Evolutionary conservation across 2,797 vertebrate genomes (phyloP), one percentile per base, ranked within the genome.

Genomic region (Anolis apletophallus): DNA sequence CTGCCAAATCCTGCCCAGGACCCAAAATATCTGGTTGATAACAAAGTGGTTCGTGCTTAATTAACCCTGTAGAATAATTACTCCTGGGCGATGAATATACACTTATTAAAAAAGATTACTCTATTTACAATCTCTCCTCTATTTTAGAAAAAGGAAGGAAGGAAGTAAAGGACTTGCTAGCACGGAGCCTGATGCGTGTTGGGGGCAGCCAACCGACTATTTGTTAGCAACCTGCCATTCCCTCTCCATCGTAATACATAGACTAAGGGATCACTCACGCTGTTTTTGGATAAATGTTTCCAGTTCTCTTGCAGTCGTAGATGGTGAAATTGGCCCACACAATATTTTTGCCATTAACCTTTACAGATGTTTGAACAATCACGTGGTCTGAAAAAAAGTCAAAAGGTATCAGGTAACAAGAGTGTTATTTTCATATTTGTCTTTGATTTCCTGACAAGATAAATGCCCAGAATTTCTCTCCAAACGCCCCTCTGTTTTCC

Each of bases 261-360:
- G 34, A 9, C 69, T 0, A 4, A 0, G 0, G 12, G 3, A 64
- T 19, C 89, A 98, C 98, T 99, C 91, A 99, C 99, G 98, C 96
- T 26, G 95, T 97, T 91, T 96, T 97, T 0, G 96, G 96, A 92
- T 98, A 95, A 92, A 99, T 97, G 29, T 92, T 94, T 73, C 97
- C 98, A 0, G 97, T 96, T 91, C 97, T 97, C 94, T 97, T 94
- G 83, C 98, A 99, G 95, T 99, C 97, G 0, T 98, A 99, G 96
- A 99, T 97, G 96, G 97, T 97, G 95, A 99, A 97, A 91, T 95
- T 98, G 92, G 98, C 97, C 78, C 92, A 94, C 88, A 98, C 98
- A 36, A 99, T 97, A 87, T 97, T 95, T 90, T 94, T 97, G 90
- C 97, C 97, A 29, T 98, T 97, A 91, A 99, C 98, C 91, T 96